These are phyloP conservation scores for Onthophagus sagittarius DNA, from an alignment of 2,888 invertebrate genomes.

Conservation along the genomic window DNA sequence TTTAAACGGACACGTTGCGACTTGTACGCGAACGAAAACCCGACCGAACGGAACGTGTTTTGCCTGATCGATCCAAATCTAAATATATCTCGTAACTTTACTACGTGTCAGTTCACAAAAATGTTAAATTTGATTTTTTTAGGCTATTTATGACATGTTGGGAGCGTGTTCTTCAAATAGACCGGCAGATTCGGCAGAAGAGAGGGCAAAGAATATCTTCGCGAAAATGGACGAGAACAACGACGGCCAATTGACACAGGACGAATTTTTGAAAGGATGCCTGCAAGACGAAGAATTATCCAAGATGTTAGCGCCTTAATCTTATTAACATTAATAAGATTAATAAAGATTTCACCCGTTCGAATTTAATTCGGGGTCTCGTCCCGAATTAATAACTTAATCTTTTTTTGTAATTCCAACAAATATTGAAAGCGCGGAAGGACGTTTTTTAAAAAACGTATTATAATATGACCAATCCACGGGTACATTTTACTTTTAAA, in stretches of 20 bases:
- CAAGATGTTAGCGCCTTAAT: slow-evolving; percentile 92
- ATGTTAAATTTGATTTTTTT: slow-evolving; percentile 39
- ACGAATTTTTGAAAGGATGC: slow-evolving; percentile 97
- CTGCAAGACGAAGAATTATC: slow-evolving; percentile 94
- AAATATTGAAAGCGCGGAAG: neutral
- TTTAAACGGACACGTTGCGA: neutral
- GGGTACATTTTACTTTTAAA: slow-evolving; percentile 19
- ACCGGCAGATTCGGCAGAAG: slow-evolving; percentile 94
- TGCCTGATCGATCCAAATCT: neutral
- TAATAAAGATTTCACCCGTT: neutral
- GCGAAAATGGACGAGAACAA: slow-evolving; percentile 99
- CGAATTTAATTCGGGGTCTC: neutral
- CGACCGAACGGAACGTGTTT: slow-evolving; percentile 2
- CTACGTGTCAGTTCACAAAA: neutral
- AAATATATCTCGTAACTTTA: neutral
- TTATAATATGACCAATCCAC: slow-evolving; percentile 28
- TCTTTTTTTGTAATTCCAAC: slow-evolving; percentile 8
- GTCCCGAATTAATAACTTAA: too few relatives aligned
- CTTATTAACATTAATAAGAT: slow-evolving; percentile 18
- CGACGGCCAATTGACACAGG: slow-evolving; percentile 96
- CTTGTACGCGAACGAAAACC: neutral
- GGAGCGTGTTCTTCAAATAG: slow-evolving; percentile 95
- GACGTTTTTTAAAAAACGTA: slow-evolving; percentile 1
- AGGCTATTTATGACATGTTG: slow-evolving; percentile 99
- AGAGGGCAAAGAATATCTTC: slow-evolving; percentile 97